Conservation (phyloP, 1,140 invertebrate species). For the Planococcus citri region DNA sequence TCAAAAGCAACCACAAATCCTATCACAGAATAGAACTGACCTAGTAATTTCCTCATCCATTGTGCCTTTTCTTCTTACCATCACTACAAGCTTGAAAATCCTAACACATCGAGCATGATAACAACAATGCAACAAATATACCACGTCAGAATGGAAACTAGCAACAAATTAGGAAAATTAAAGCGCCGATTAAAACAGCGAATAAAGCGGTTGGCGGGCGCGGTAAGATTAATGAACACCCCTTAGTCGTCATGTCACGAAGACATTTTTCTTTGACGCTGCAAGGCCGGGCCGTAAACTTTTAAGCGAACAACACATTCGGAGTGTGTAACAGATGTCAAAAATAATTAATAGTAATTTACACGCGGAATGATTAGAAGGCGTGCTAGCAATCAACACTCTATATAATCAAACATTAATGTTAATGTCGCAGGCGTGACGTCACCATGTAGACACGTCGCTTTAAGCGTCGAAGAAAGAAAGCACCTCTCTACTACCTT, state of each 20-base stretch:
- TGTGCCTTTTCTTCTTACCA: too few relatives aligned
- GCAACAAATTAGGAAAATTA: background rate
- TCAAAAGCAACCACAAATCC: too few relatives aligned
- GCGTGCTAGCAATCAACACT: conserved; percentile 18
- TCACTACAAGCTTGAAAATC: too few relatives aligned
- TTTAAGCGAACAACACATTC: background rate
- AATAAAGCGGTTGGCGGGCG: background rate
- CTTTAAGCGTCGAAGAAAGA: too few relatives aligned
- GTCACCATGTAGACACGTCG: background rate
- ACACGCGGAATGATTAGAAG: conserved; percentile 5
- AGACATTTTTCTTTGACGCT: background rate
- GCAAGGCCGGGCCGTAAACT: background rate
- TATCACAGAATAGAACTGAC: too few relatives aligned
- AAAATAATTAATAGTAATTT: conserved; percentile 18
- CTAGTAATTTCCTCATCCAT: too few relatives aligned
- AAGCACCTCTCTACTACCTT: too few relatives aligned
- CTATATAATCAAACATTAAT: conserved; percentile 9
- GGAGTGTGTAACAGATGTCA: background rate
- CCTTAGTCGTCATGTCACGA: background rate
- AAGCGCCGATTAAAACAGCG: background rate
- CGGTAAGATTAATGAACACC: conserved; percentile 2
- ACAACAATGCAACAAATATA: too few relatives aligned
- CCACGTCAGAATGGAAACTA: background rate
- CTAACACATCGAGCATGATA: too few relatives aligned
- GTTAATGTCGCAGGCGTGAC: conserved; percentile 8